A percentile compares a stretch with the other conserved stretches of the same genome.
Evolutionary conservation across 1,140 invertebrate species (phyloP).

Genomic region (Brachionus plicatilis): DNA sequence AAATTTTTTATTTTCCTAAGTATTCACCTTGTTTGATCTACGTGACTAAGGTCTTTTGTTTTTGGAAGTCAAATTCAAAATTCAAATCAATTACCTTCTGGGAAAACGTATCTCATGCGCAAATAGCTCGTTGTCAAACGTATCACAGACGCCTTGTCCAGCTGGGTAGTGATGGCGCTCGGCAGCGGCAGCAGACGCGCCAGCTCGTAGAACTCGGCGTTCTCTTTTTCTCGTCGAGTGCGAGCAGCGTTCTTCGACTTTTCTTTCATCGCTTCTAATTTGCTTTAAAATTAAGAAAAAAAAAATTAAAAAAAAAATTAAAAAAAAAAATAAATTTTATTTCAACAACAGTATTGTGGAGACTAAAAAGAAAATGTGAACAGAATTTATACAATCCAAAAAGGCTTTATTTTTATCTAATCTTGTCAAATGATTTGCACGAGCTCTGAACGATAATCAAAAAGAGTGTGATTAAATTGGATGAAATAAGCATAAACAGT

Average conservation of each 20-base stretch:
- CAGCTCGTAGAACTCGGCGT: constrained; percentile 95
- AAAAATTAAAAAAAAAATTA: neutral
- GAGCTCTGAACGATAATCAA: neutral
- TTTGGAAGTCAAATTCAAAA: neutral
- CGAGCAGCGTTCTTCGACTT: constrained; percentile 91
- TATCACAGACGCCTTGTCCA: constrained; percentile 98
- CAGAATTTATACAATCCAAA: no score
- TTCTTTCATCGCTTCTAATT: constrained; percentile 48
- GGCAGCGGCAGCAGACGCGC: constrained; percentile 94
- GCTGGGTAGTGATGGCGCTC: constrained; percentile 88
- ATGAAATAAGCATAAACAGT: constrained; percentile 24
- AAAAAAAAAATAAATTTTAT: neutral
- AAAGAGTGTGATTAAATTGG: constrained; percentile 16
- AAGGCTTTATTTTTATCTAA: constrained; percentile 26
- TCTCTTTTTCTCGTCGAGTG: constrained; percentile 88
- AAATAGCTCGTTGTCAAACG: constrained; percentile 93
- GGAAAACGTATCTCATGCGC: constrained; percentile 64
- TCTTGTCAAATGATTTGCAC: constrained; percentile 10
- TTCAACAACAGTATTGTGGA: no score
- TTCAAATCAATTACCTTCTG: constrained; percentile 45
- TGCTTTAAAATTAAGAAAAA: neutral
- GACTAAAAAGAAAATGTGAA: no score
- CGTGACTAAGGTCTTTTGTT: neutral
- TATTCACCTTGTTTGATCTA: neutral
- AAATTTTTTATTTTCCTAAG: neutral